Conservation (phyloP, 64 coral and sea anemone species). For the Montipora foliosa region DNA sequence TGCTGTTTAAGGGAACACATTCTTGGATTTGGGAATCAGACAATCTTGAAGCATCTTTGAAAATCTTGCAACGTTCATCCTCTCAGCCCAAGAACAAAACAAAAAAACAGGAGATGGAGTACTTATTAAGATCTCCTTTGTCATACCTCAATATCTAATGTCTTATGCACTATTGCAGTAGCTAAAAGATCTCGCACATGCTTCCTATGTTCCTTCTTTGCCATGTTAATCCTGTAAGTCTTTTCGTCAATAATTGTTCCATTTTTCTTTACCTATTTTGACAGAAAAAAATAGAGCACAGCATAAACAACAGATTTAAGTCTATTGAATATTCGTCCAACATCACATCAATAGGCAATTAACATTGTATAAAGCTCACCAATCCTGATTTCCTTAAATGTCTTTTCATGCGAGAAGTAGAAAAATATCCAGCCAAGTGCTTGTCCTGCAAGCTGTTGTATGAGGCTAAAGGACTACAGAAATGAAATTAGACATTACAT, state of each 20-base stretch:
- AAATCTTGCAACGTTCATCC: too few relatives aligned
- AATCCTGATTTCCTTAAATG: conserved; percentile 90
- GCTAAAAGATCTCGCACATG: conserved; percentile 96
- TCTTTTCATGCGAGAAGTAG: conserved; percentile 87
- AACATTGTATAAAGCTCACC: conserved; percentile 49
- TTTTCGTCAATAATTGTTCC: conserved; percentile 91
- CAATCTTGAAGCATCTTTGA: too few relatives aligned
- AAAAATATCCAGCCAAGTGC: conserved; percentile 90
- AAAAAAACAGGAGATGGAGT: too few relatives aligned
- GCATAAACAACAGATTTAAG: background rate
- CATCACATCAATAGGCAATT: too few relatives aligned
- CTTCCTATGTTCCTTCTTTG: conserved; percentile 95
- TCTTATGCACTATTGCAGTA: conserved; percentile 98
- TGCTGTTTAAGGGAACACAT: too few relatives aligned
- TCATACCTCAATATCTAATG: conserved; percentile 90
- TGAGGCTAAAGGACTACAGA: conserved; percentile 79
- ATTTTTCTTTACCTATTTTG: conserved; percentile 75
- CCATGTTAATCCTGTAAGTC: conserved; percentile 95
- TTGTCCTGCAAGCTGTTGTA: conserved; percentile 98
- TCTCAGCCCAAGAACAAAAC: too few relatives aligned
- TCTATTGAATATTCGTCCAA: too few relatives aligned
- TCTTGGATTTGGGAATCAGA: too few relatives aligned
- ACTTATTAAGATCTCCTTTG: too few relatives aligned
- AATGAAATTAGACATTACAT: background rate
- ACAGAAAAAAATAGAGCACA: background rate